Base-by-base conservation (phyloP, 2,113 vertebrate genomes). In the Suncus etruscus region DNA sequence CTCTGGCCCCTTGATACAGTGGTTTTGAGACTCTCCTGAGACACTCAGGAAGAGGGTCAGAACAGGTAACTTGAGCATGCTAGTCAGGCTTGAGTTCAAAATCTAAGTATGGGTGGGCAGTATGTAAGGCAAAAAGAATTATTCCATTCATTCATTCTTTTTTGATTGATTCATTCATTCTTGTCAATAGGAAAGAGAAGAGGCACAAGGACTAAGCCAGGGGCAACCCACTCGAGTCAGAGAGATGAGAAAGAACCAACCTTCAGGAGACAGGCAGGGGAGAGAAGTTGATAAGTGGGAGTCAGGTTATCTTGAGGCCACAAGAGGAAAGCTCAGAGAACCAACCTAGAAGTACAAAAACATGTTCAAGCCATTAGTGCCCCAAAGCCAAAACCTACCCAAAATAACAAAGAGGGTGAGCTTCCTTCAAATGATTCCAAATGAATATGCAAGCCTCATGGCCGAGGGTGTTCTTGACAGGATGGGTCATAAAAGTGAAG, bases 341-440 rank as follows among this genome's bases (percentile, higher is more conserved):
- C 50, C 32, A 70, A 24, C 32, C 88, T 65, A 10, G 61, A 94
- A 90, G 75, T 2, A 50, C 1, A 54, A 29, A 29, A 81, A 68
- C 16, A 15, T 29, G 77, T 86, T 76, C 83, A 58, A 70, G 39
- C 58, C 18, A 20, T 61, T 16, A 61, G 58, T 61, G 58, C 58
- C 58, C 58, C 58, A 61, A 61, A 61, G 58, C 15, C 58, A 61
- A 61, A 61, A 22, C 58, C 58, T 16, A 61, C 4, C 58, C 18
- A 22, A 61, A 61, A 61, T 61, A 61, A 61, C 58, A 61, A 58
- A 58, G 16, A 61, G 58, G 20, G 58, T 20, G 58, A 88, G 29
- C 31, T 29, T 11, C 39, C 31, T 74, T 84, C 70, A 75, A 91
- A 78, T 83, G 77, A 31, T 81, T 87, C 68, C 78, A 68, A 90